Percentiles rank a stretch among this genome's conserved stretches.
phyloP scores from a whole-genome alignment of 2,888 invertebrate genomes.

The Trisateles emortualis region DNA sequence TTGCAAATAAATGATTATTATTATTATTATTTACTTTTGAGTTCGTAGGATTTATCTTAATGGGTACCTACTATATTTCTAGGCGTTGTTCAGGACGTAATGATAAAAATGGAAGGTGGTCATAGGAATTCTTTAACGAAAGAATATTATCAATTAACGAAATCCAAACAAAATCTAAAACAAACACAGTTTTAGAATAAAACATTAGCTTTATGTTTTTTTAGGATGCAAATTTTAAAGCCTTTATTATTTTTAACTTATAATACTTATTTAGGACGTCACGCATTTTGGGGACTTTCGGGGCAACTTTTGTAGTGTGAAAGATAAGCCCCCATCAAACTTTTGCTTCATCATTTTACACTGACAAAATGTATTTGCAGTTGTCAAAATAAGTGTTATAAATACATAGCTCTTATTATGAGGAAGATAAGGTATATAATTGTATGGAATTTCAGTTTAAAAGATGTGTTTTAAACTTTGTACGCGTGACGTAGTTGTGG shows the following conservation, averaged over 20 bases:
- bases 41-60: no score
- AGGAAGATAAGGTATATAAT: constrained; percentile 7
- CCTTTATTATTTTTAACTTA: constrained; percentile 29
- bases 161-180: neutral
- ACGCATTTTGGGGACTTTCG: constrained; percentile 6
- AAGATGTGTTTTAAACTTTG: constrained; percentile 3
- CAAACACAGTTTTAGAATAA: constrained; percentile 3
- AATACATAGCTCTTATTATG: neutral
- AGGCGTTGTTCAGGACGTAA: no score
- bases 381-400: neutral
- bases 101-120: no score
- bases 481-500: constrained; percentile 15
- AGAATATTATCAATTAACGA: no score
- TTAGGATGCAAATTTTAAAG: constrained; percentile 10
- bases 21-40: no score
- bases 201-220: constrained; percentile 6
- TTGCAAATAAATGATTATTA: no score
- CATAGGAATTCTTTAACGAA: no score
- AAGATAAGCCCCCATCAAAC: constrained; percentile 42
- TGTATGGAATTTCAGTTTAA: neutral
- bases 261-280: constrained; percentile 40
- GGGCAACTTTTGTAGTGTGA: constrained; percentile 34
- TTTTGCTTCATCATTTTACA: constrained; percentile 38
- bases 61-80: no score
- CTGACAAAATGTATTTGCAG: constrained; percentile 11